phyloP scores from a whole-genome alignment of 1,140 invertebrate genomes.

The Drosophila pectinifera region DNA sequence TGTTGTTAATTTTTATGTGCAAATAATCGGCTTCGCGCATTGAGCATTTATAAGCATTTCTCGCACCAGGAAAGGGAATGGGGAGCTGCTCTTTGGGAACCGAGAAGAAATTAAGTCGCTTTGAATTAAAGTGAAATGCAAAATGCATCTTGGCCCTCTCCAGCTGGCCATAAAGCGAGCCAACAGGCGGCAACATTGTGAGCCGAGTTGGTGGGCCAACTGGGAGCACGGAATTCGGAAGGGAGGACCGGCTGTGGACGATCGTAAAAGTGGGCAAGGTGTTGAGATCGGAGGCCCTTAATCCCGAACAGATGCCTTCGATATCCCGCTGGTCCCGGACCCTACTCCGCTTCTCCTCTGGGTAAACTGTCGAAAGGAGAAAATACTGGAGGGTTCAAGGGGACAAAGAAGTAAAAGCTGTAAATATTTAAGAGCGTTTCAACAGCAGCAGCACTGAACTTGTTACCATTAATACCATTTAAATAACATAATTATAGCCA shows the following conservation, averaged over 20 bases:
- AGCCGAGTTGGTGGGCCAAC: constrained; percentile 4
- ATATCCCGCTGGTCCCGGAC: constrained; percentile 52
- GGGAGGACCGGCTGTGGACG: constrained; percentile 10
- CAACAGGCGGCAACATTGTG: constrained; percentile 66
- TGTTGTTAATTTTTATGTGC: constrained; percentile 82
- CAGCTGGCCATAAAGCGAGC: constrained; percentile 45
- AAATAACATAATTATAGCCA: too few species aligned
- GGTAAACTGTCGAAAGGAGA: too few species aligned
- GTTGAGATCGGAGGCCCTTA: constrained; percentile 43
- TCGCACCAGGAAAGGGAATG: constrained; percentile 16
- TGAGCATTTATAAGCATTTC: constrained; percentile 83
- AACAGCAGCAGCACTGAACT: too few species aligned
- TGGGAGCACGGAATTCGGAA: constrained; percentile 4
- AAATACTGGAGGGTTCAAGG: neutral
- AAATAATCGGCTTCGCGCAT: constrained; percentile 81
- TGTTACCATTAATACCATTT: too few species aligned
- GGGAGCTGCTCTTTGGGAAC: neutral
- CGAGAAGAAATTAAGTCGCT: constrained; percentile 75
- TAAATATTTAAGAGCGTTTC: neutral
- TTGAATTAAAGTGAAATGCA: constrained; percentile 81
- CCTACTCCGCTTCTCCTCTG: too few species aligned
- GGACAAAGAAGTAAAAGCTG: constrained; percentile 4
- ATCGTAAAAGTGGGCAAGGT: constrained; percentile 77
- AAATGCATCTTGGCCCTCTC: constrained; percentile 47
- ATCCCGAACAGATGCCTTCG: constrained; percentile 18